Evolutionary conservation across 2,797 vertebrate species (phyloP), one percentile per base, ranked within the genome.

Genomic region (Enteromius thamalakanensis): DNA sequence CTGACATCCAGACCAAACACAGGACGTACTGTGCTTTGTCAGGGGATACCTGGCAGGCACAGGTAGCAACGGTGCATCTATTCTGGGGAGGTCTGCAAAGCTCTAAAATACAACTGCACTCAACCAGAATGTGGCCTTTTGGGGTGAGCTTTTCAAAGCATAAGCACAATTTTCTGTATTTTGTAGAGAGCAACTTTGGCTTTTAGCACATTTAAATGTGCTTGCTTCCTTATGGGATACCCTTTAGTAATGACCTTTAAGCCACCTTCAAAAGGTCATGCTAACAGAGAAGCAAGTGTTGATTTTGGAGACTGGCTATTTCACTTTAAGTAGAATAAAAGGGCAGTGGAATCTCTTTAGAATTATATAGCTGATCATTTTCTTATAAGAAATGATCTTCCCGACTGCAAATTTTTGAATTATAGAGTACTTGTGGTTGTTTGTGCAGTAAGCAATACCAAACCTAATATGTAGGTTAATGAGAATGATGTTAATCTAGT

Each of bases 1-100:
- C 65, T 85, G 79, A 76, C 58, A 65, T 82, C 76, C 67, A 82
- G 26, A 72, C 74, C 62, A 79, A 82, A 72, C 69, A 49, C 49
- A 70, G 49, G 40, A 74, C 75, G 15, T 55, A 15, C 17, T 78
- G 75, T 74, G 58, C 68, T 82, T 78, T 45, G 42, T 82, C 26
- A 3, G 60, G 47, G 34, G 62, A 37, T 82, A 55, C 72, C 47
- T 76, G 34, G 64, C 81, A 76, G 74, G 26, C 14, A 34, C 62
- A 81, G 83, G 47, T 58, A 42, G 45, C 68, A 74, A 42, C 55
- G 32, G 32, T n/a, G n/a, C 51, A 51, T 81, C 80, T 82, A 40
- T 53, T 74, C 45, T 82, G 32, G 67, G 47, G 47, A 69, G 23
- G 37, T 55, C 51, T 29, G 26, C 62, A 82, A 67, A 42, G 29